A percentile compares a stretch with the other conserved stretches of the same genome.
Evolutionary conservation across 2,797 vertebrate species (phyloP).

Genomic region (Neopelma chrysocephalum): DNA sequence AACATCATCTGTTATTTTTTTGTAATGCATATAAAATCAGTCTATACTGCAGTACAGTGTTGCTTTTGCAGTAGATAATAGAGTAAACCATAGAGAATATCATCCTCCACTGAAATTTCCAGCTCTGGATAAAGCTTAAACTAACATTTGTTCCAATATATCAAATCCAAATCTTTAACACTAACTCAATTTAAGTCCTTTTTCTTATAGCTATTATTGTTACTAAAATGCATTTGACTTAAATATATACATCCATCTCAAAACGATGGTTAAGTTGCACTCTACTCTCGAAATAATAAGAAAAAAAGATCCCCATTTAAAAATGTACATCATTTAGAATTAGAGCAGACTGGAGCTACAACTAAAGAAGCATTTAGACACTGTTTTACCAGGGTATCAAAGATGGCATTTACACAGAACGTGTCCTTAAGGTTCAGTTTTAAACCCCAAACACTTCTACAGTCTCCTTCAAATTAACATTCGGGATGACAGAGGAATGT

Average conservation of each 20-base stretch:
- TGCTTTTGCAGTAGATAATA: not conserved
- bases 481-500: constrained; percentile 13
- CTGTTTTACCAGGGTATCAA: not conserved
- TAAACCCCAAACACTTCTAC: not conserved
- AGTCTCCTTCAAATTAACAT: constrained; percentile 17
- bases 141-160: not conserved
- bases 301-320: not conserved
- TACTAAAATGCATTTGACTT: not conserved
- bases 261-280: not conserved
- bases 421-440: not conserved
- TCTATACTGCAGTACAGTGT: not conserved
- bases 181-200: not conserved
- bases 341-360: not conserved
- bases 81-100: not conserved
- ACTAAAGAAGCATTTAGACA: not conserved
- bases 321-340: not conserved
- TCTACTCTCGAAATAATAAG: not conserved
- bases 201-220: not conserved
- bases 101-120: not conserved
- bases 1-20: not conserved
- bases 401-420: not conserved
- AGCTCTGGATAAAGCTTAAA: not conserved
- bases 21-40: not conserved
- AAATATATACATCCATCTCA: not conserved
- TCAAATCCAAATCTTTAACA: not conserved